These are phyloP conservation scores for Sesamia inferens DNA, from an alignment of 2,888 invertebrate genomes.

Conservation along the genomic window DNA sequence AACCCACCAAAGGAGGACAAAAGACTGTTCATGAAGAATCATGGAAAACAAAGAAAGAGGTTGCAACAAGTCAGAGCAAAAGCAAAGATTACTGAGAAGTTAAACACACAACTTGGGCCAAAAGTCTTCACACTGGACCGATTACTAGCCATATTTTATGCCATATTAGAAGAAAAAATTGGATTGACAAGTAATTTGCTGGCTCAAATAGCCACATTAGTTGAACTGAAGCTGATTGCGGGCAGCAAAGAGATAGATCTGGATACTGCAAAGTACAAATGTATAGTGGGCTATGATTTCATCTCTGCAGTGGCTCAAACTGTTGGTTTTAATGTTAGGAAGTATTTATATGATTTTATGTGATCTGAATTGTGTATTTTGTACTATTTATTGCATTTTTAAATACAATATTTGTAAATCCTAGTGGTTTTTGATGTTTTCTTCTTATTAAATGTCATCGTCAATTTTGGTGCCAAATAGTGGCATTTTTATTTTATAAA, in stretches of 20 bases:
- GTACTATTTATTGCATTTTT: conserved; percentile 44
- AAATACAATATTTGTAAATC: conserved; percentile 11
- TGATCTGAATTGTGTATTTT: conserved; percentile 62
- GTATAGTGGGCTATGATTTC: conserved; percentile 95
- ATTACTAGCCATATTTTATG: conserved; percentile 96
- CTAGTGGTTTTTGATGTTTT: rapidly evolving
- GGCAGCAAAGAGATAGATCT: conserved; percentile 93
- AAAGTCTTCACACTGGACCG: conserved; percentile 95
- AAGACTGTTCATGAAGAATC: conserved; percentile 95
- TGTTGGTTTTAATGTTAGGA: conserved; percentile 93
- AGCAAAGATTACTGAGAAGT: conserved; percentile 88
- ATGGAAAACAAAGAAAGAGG: conserved; percentile 93
- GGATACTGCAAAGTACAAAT: conserved; percentile 96
- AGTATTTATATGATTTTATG: conserved; percentile 93
- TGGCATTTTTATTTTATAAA: too few species aligned
- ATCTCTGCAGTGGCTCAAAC: conserved; percentile 94
- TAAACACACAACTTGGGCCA: conserved; percentile 94
- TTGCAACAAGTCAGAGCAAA: conserved; percentile 90
- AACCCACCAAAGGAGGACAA: conserved; percentile 97
- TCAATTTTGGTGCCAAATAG: too few species aligned
- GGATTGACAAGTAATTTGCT: conserved; percentile 96
- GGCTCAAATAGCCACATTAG: conserved; percentile 96
- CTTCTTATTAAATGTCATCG: background rate
- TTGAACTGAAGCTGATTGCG: conserved; percentile 94
- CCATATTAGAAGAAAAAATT: conserved; percentile 95